Percentiles rank a stretch among this genome's conserved stretches.
phyloP scores from a whole-genome alignment of 2,888 invertebrate genomes.

The Drosophila melanosoma region DNA sequence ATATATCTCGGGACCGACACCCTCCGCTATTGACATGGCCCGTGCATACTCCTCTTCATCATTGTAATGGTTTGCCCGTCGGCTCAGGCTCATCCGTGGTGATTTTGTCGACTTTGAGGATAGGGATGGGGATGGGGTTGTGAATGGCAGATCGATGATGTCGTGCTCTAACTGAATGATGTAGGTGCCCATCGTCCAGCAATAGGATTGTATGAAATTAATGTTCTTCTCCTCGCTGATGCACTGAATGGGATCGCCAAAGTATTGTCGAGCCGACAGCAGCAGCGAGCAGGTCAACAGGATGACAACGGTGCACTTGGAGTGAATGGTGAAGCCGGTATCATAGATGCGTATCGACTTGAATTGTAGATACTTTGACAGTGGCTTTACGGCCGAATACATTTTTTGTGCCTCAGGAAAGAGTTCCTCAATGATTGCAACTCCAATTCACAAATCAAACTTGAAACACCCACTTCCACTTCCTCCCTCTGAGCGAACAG shows the following conservation, averaged over 20 bases:
- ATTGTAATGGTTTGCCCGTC: constrained; percentile 24
- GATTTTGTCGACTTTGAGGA: neutral
- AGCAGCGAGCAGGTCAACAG: constrained; percentile 90
- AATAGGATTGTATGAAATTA: constrained; percentile 90
- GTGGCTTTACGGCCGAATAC: constrained; percentile 88
- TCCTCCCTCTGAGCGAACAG: neutral
- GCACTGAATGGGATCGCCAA: constrained; percentile 94
- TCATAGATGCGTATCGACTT: constrained; percentile 90
- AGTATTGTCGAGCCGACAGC: constrained; percentile 92
- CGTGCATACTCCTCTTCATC: constrained; percentile 61
- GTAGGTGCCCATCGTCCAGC: constrained; percentile 92
- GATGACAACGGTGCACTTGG: constrained; percentile 89
- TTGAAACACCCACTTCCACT: neutral
- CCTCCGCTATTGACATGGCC: constrained; percentile 69
- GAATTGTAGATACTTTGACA: constrained; percentile 87
- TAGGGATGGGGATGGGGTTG: neutral
- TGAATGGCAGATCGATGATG: neutral
- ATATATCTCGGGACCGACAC: constrained; percentile 70
- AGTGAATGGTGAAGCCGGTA: constrained; percentile 91
- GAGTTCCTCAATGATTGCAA: constrained; percentile 49
- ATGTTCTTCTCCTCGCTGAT: constrained; percentile 86
- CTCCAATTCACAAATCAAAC: constrained; percentile 57
- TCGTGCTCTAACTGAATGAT: constrained; percentile 82
- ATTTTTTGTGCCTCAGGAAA: constrained; percentile 85
- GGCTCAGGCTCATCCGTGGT: constrained; percentile 24